Percentiles rank a stretch among this genome's conserved stretches.
Evolutionary conservation across 2,113 vertebrate species (phyloP).

Genomic region (Athene cunicularia): DNA sequence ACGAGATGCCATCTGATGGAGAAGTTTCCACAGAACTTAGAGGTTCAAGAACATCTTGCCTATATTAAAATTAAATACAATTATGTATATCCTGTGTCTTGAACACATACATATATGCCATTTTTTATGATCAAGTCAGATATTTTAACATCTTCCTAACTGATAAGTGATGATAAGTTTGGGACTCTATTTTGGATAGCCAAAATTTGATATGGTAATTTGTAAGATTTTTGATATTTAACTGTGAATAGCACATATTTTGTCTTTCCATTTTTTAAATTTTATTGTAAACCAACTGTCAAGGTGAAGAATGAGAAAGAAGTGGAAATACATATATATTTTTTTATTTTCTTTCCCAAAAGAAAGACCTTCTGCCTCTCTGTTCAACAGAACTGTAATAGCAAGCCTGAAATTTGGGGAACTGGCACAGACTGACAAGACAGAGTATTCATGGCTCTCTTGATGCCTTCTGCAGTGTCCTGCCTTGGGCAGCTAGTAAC

Average conservation of each 20-base stretch:
- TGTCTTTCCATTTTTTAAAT: not conserved
- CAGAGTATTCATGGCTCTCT: not conserved
- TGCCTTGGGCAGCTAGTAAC: not conserved
- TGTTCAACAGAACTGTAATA: not conserved
- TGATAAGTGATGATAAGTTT: not conserved
- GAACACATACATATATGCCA: fast-evolving
- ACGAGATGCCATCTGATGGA: not conserved
- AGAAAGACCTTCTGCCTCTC: not conserved
- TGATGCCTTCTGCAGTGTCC: not conserved
- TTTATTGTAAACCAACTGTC: not conserved
- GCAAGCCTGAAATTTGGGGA: not conserved
- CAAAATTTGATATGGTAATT: not conserved
- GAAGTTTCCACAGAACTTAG: not conserved
- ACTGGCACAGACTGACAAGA: not conserved
- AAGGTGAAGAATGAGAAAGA: not conserved
- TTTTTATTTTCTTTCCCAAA: not conserved
- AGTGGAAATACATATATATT: not conserved
- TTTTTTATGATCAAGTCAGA: not conserved
- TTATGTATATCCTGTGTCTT: not conserved
- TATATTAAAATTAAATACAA: not conserved
- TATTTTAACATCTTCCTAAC: not conserved
- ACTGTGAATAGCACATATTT: not conserved
- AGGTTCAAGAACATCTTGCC: not conserved
- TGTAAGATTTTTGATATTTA: not conserved
- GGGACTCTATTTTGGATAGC: not conserved